Base-by-base conservation (phyloP, 2,797 vertebrate species). In the Liasis olivaceus region DNA sequence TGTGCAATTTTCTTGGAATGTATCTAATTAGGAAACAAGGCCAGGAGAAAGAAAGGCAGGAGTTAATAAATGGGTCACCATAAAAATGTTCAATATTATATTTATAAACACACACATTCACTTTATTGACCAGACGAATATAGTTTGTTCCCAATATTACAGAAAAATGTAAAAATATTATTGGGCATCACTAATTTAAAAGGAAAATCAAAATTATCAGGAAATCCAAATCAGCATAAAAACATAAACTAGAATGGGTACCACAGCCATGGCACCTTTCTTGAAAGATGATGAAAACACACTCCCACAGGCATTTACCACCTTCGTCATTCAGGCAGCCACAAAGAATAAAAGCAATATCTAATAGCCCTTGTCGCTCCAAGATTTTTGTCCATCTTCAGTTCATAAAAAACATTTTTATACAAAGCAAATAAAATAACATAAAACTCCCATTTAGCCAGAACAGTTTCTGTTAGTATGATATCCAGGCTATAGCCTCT, bases 1-100 rank as follows among this genome's bases (percentile, higher is more conserved):
- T 97, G 98, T 0, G 96, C 97, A 87, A 98, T 97, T 91, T 98
- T 98, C 92, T 97, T 95, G 4, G 98, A 97, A 84, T 98, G 97
- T 42, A 94, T 97, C 99, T 99, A 91, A 85, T 89, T 54, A 63
- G 89, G 62, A 0, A 2, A n/a, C 8, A 90, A 86, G 88, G 24
- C 60, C 0, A 93, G 7, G 2, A 59, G 7, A 85, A 5, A 63
- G 4, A 42, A 89, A 26, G n/a, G 0, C 63, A 17, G 14, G 13
- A 47, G 60, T 59, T 56, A 64, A 94, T 0, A 13, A 91, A 12
- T 3, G 1, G 31, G 7, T 47, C 42, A 54, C n/a, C 69, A 47
- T 31, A 72, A 58, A 42, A 69, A 24, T 26, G 24, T 47, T 59
- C 54, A 69, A 26, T 81, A 47, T 11, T 24, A 72, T 72, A 24